Base-by-base conservation (phyloP, 2,797 vertebrate genomes). In the Emys orbicularis region DNA sequence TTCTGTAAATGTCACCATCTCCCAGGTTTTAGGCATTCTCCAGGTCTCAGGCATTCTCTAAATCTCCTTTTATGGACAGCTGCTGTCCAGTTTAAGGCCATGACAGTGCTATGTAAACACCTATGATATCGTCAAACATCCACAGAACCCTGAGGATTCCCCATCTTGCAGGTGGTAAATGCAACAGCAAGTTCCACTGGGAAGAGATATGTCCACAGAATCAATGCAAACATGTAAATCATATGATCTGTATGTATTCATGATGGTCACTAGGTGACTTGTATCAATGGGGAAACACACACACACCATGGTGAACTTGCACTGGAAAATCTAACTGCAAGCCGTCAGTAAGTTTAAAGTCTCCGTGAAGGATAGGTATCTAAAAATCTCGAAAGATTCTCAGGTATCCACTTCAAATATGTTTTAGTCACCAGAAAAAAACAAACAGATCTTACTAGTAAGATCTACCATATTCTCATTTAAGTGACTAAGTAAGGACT, bases 161-260 rank as follows among this genome's bases (percentile, higher is more conserved):
- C 79, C 10, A 10, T 90, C 79, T 95, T 47, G 9, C 84, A 93
- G 91, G 65, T 7, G 4, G 47, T 74, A 88, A 96, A 90, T 44
- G 86, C 84, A 95, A 57, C 83, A 83, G 19, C 90, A 93, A 87
- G 96, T 83, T 88, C 85, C 61, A 68, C 81, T 96, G 86, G 79
- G 79, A 92, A 74, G 68, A 53, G 72, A 72, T 37, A 79, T 13
- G 50, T 31, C 41, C 5, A 1, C 84, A 72, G 79, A 54, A 79
- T 93, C 93, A 96, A 61, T 89, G 90, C 9, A 83, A 91, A 86
- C 53, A 50, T 95, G 95, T 96, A 57, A 95, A 88, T 94, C 31
- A 19, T 79, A 6, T 68, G 49, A 37, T 95, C 83, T 96, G 0
- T 90, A 65, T 90, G 6, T 90, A 74, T 90, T 95, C 92, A 84